Conservation (phyloP, 2,113 vertebrate species). For the Geococcyx californianus region DNA sequence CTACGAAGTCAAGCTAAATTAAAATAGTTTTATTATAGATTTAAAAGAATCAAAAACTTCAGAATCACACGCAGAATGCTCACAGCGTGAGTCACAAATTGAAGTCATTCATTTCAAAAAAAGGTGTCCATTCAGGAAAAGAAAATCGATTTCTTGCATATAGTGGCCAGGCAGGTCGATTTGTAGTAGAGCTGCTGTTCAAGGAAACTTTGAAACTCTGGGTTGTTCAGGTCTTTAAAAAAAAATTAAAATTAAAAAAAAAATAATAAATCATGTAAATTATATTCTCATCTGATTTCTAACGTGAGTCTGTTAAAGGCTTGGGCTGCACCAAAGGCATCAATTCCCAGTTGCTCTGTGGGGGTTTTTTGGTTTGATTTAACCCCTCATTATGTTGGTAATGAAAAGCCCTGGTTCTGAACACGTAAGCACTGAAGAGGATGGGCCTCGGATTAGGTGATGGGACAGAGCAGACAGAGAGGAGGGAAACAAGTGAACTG, state of each 20-base stretch:
- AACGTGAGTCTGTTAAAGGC: background rate
- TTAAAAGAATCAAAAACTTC: background rate
- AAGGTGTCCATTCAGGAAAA: background rate
- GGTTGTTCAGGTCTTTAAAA: background rate
- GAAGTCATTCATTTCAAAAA: background rate
- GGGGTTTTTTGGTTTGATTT: background rate
- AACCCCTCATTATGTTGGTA: background rate
- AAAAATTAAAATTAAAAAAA: background rate
- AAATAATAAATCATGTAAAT: background rate
- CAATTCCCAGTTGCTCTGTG: background rate
- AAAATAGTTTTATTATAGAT: background rate
- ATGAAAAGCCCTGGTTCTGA: background rate
- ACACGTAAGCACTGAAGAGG: no score
- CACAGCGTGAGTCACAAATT: background rate
- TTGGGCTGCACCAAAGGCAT: background rate
- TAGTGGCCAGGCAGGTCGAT: background rate
- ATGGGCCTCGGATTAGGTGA: background rate
- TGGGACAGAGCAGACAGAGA: background rate
- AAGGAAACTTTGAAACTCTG: background rate
- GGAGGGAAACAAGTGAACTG: background rate
- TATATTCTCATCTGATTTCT: background rate
- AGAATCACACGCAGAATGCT: background rate
- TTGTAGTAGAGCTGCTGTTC: background rate
- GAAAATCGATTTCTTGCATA: background rate
- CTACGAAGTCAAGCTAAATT: background rate